Conservation (phyloP, 1,140 invertebrate species). For the Heliconius eleuchia region DNA sequence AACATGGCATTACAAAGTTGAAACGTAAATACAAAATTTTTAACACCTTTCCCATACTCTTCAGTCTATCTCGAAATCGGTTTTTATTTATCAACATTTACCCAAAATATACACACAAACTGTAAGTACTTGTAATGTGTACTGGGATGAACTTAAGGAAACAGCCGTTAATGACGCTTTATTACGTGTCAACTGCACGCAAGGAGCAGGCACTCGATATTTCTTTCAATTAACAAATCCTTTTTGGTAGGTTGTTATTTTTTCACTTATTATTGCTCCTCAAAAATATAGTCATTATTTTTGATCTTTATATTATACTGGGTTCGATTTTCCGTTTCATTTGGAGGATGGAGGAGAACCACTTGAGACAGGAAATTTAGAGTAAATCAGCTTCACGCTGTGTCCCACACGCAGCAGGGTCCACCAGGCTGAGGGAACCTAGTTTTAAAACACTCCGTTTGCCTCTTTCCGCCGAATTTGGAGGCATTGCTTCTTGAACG, state of each 20-base stretch:
- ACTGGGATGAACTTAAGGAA: not conserved
- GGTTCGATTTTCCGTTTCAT: too few relatives aligned
- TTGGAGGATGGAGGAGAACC: too few relatives aligned
- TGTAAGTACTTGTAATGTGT: not conserved
- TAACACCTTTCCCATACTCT: conserved; percentile 48
- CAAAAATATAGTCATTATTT: too few relatives aligned
- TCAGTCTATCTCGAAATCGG: conserved; percentile 26
- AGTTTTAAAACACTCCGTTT: not conserved
- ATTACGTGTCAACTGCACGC: not conserved
- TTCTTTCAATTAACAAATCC: not conserved
- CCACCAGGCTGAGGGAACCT: not conserved
- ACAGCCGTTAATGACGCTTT: not conserved
- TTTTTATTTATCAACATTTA: conserved; percentile 31
- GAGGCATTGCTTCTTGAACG: not conserved
- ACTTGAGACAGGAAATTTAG: too few relatives aligned
- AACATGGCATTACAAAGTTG: conserved; percentile 34
- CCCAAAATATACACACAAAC: not conserved
- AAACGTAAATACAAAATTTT: conserved; percentile 43
- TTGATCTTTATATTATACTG: too few relatives aligned
- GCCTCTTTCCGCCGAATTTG: not conserved
- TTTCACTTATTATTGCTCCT: not conserved
- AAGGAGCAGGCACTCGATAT: not conserved
- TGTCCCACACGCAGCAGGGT: not conserved
- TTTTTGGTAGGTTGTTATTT: not conserved
- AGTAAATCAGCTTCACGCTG: not conserved